Percentiles rank a stretch among this genome's conserved stretches.
These are phyloP conservation scores for Lepidocyrtinus sp. DNA, from an alignment of 2,888 invertebrate genomes.

Conservation along the genomic window DNA sequence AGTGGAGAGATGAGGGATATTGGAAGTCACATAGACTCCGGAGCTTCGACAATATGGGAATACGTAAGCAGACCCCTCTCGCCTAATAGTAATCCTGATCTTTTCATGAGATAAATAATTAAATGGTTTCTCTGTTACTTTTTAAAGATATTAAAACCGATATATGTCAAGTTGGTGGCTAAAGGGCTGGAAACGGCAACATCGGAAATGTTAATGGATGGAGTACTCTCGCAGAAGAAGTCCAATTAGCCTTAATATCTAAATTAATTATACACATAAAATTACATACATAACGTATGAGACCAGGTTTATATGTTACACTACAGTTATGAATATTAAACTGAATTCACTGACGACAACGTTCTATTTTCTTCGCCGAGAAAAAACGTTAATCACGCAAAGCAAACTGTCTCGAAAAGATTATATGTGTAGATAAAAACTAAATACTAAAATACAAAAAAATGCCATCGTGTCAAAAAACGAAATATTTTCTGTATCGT, in stretches of 20 bases:
- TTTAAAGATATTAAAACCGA: conserved; percentile 63
- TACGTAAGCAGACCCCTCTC: conserved; percentile 79
- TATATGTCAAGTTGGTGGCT: conserved; percentile 61
- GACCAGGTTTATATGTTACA: not conserved
- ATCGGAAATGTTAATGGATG: conserved; percentile 55
- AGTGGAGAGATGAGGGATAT: conserved; percentile 93
- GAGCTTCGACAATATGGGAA: conserved; percentile 92
- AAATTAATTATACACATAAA: too few relatives aligned
- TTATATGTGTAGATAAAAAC: not conserved
- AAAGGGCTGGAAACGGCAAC: conserved; percentile 67
- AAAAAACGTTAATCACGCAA: conserved; percentile 39
- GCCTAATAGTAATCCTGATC: not conserved
- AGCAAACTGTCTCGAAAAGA: conserved; percentile 13
- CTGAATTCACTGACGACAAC: conserved; percentile 32
- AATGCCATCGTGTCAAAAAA: conserved; percentile 46
- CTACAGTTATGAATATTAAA: not conserved
- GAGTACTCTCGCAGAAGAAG: conserved; percentile 51
- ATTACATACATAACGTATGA: conserved; percentile 3
- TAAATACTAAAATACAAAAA: too few relatives aligned
- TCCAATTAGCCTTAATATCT: conserved; percentile 44
- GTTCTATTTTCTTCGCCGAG: conserved; percentile 20
- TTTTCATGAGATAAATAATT: not conserved
- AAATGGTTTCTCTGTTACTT: not conserved
- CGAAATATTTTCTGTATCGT: conserved; percentile 50
- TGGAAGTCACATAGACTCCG: conserved; percentile 88